Conservation (phyloP, 2,113 vertebrate genomes). For the Thunnus maccoyii region DNA sequence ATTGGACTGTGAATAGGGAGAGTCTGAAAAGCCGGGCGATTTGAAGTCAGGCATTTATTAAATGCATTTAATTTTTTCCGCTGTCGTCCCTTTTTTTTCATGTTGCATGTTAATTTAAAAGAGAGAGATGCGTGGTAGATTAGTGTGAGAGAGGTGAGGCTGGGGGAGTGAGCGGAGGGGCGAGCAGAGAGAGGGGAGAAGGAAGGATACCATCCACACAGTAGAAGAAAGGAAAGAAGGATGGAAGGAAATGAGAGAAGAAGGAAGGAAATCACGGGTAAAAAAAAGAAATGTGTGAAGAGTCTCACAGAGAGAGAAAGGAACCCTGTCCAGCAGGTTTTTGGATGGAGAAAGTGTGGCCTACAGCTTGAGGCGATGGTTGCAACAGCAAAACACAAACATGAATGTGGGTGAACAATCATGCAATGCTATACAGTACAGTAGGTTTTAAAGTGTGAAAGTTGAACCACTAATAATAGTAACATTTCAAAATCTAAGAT, state of each 20-base stretch:
- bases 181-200: constrained; percentile 26
- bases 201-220: constrained; percentile 42
- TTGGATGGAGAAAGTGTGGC: constrained; percentile 25
- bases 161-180: constrained; percentile 17
- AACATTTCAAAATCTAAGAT: constrained; percentile 36
- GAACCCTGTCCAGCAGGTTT: background rate
- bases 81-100: constrained; percentile 69
- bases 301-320: constrained; percentile 32
- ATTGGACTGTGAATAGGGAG: constrained; percentile 86
- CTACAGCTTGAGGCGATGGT: constrained; percentile 21
- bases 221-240: constrained; percentile 31
- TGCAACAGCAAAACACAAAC: background rate
- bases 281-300: constrained; percentile 26
- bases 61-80: constrained; percentile 85
- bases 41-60: constrained; percentile 87
- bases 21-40: constrained; percentile 85
- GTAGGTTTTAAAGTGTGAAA: constrained; percentile 9
- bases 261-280: constrained; percentile 34
- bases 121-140: constrained; percentile 79
- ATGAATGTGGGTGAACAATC: background rate
- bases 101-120: constrained; percentile 85
- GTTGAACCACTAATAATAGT: constrained; percentile 38
- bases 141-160: constrained; percentile 70
- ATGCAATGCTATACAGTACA: background rate
- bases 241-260: constrained; percentile 2